Conservation (phyloP, 2,113 vertebrate species). For the Brachionichthys hirsutus region DNA sequence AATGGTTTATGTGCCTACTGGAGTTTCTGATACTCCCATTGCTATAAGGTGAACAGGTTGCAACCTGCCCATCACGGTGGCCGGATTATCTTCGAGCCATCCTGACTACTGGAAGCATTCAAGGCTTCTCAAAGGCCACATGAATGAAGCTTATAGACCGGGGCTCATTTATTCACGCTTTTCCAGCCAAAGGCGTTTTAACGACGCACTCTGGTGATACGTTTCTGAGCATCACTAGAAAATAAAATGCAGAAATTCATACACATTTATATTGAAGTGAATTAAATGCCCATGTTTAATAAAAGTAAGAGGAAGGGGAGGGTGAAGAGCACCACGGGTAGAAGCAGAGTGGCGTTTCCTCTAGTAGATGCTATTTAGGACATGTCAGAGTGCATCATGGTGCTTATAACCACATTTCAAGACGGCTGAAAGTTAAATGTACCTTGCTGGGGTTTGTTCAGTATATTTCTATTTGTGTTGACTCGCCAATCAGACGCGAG, state of each 20-base stretch:
- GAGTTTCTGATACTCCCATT: constrained; percentile 21
- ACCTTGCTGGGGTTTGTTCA: not conserved
- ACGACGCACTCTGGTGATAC: not conserved
- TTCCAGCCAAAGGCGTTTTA: not conserved
- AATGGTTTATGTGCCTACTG: constrained; percentile 17
- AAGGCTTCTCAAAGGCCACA: constrained; percentile 27
- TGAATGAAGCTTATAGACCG: constrained; percentile 19
- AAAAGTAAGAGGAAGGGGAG: constrained; percentile 6
- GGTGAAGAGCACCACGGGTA: not conserved
- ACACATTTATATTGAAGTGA: constrained; percentile 22
- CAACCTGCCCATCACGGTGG: constrained; percentile 37
- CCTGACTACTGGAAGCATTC: constrained; percentile 34
- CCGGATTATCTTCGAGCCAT: constrained; percentile 20
- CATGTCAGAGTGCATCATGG: constrained; percentile 1
- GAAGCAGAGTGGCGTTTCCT: not conserved
- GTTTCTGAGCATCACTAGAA: not conserved
- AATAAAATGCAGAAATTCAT: constrained; percentile 16
- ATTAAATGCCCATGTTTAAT: not conserved
- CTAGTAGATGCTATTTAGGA: constrained; percentile 7
- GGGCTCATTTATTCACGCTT: constrained; percentile 12
- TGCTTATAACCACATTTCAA: constrained; percentile 5
- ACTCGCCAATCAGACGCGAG: constrained; percentile 10
- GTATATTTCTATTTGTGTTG: not conserved
- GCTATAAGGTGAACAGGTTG: constrained; percentile 27
- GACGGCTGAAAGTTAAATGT: too few species aligned